Evolutionary conservation across 2,888 invertebrate species (phyloP), one percentile per base, ranked within the genome.

Genomic region (Metopia argyrocephala): DNA sequence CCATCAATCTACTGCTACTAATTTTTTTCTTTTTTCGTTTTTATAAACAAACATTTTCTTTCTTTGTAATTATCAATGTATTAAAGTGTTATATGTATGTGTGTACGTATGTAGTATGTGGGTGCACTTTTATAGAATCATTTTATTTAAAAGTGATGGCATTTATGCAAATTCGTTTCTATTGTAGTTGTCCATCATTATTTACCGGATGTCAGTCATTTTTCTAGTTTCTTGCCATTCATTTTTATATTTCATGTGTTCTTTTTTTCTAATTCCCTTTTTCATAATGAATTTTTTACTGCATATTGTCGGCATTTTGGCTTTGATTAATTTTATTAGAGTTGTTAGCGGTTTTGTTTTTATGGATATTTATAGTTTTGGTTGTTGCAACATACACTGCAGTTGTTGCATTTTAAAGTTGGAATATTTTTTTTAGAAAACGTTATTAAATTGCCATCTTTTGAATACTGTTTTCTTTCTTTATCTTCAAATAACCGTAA

Each of bases 151-250:
- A 27, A n/a, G 25, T 71, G 6, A 54, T 78, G 48, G 61, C 66
- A 61, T 78, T 73, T 78, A 78, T 78, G 78, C 74, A 75, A 79
- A 79, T 79, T 64, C 64, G 20, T 74, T 74, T 79, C 68, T 74
- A 74, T 79, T 74, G 2, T 75, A 66, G 78, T 65, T 81, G 81
- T 81, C 78, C 74, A 78, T 81, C 81, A 81, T 81, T 81, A 81
- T 73, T 78, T 81, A 69, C 78, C 81, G 81, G 81, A 81, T 81
- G 81, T 74, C 78, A 81, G 81, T 81, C 69, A 79, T 79, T 79
- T 78, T 78, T 21, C 38, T 15, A 76, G 31, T 56, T 75, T 48
- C 56, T 69, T 56, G 48, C 25, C 56, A 25, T 15, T 50, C 52
- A 25, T 50, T 18, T 45, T 75, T 25, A 52, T 75, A 59, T 38